Evolutionary conservation across 1,140 invertebrate genomes (phyloP).

Genomic region (Listronotus bonariensis): DNA sequence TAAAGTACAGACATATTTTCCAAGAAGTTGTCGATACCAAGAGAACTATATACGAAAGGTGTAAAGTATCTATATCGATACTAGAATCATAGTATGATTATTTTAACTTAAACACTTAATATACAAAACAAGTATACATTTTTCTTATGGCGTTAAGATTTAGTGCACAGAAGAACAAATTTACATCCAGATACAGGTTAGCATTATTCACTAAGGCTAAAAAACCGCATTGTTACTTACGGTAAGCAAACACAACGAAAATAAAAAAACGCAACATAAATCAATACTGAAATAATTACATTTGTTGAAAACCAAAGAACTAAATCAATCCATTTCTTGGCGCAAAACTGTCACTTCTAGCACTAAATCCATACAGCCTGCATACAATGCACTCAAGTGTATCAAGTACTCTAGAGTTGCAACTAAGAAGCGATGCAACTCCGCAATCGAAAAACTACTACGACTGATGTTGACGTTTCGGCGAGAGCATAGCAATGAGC

Average conservation of each 20-base stretch:
- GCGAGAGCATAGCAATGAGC: slow-evolving; percentile 19
- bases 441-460: slow-evolving; percentile 30
- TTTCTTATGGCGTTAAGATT: slow-evolving; percentile 2
- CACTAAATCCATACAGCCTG: slow-evolving; percentile 19
- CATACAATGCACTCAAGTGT: slow-evolving; percentile 26
- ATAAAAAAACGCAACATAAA: slow-evolving; percentile 1
- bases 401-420: slow-evolving; percentile 19
- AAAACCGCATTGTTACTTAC: too few relatives aligned
- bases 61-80: too few relatives aligned
- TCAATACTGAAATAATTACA: neutral
- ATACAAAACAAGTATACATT: too few relatives aligned
- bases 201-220: too few relatives aligned
- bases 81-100: too few relatives aligned
- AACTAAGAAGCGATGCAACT: slow-evolving; percentile 14
- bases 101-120: too few relatives aligned
- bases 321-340: neutral
- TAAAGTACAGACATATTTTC: too few relatives aligned
- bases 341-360: slow-evolving; percentile 26
- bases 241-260: too few relatives aligned
- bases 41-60: too few relatives aligned
- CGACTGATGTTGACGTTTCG: slow-evolving; percentile 29
- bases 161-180: slow-evolving; percentile 1
- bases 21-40: too few relatives aligned
- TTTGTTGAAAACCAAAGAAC: neutral
- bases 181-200: slow-evolving; percentile 6